These are phyloP conservation scores for Melanitta fusca DNA, from an alignment of 2,797 vertebrate species.

Conservation along the genomic window DNA sequence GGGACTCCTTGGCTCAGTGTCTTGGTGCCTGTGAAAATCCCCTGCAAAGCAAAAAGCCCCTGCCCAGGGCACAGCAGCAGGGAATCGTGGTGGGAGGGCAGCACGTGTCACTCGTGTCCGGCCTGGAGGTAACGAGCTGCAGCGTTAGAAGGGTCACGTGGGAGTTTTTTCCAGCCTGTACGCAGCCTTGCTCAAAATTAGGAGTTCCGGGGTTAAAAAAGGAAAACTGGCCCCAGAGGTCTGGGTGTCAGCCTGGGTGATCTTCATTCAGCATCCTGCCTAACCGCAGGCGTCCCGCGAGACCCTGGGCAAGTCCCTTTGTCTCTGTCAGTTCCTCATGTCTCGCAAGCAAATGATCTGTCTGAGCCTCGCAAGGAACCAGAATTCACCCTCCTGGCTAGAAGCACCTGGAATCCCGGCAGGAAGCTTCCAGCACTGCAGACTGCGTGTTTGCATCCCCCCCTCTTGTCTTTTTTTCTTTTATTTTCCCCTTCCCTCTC, in stretches of 20 bases:
- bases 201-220: neutral
- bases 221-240: constrained; percentile 3
- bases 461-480: neutral
- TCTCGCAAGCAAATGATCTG: neutral
- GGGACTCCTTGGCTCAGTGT: neutral
- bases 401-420: neutral
- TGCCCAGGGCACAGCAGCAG: neutral
- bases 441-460: neutral
- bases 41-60: neutral
- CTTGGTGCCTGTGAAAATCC: neutral
- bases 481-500: neutral
- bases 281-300: constrained; percentile 18
- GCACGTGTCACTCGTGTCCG: neutral
- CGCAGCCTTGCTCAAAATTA: neutral
- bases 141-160: neutral
- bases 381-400: constrained; percentile 18
- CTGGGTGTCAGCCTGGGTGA: neutral
- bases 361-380: neutral
- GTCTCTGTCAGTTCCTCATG: constrained; percentile 24
- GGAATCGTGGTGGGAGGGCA: neutral
- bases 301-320: constrained; percentile 47
- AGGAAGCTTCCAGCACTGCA: neutral
- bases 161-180: constrained; percentile 10
- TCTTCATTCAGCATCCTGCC: neutral
- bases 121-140: neutral